Base-by-base conservation (phyloP, 2,888 invertebrate genomes). In the Leucophora obtusa region DNA sequence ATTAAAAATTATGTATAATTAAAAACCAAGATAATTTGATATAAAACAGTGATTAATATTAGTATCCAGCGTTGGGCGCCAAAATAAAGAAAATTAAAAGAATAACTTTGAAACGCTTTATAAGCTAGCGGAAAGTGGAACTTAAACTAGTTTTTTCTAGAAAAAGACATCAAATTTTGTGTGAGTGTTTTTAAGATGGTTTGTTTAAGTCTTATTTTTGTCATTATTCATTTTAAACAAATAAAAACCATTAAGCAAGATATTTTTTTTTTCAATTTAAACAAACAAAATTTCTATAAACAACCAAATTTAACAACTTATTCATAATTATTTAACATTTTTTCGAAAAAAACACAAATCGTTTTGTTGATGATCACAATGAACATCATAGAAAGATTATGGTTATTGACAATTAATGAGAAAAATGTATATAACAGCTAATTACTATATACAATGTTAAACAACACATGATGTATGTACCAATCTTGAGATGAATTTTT, bases 221-320 rank as follows among this genome's bases (percentile, higher is more conserved):
- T n/a, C n/a, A n/a, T n/a, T n/a, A 47, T n/a, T n/a, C n/a, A 47
- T 47, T 47, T 47, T n/a, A n/a, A 47, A 47, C 43, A 47, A 47
- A 47, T 47, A 47, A 47, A 47, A 47, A 47, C n/a, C n/a, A 47
- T 47, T 47, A 47, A n/a, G 3, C 43, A 47, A 47, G n/a, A 38
- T 38, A 14, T 47, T 47, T 47, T 47, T 38, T 11, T 38, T 38
- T 28, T 11, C 14, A 10, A 38, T 38, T 38, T 38, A 38, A 38
- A 14, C 11, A 38, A 38, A 4, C n/a, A 28, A 14, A 47, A n/a
- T 47, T 47, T 47, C n/a, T 47, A 47, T 47, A n/a, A 47, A 47
- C n/a, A 47, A 11, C 6, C 14, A 38, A 8, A 11, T 38, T 38
- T n/a, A 47, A 47, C 14, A 47, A 47, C n/a, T 47, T 47, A 47